Percentiles rank a stretch among this genome's conserved stretches.
phyloP scores from a whole-genome alignment of 1,140 invertebrate genomes.

The Luehdorfia chinensis region DNA sequence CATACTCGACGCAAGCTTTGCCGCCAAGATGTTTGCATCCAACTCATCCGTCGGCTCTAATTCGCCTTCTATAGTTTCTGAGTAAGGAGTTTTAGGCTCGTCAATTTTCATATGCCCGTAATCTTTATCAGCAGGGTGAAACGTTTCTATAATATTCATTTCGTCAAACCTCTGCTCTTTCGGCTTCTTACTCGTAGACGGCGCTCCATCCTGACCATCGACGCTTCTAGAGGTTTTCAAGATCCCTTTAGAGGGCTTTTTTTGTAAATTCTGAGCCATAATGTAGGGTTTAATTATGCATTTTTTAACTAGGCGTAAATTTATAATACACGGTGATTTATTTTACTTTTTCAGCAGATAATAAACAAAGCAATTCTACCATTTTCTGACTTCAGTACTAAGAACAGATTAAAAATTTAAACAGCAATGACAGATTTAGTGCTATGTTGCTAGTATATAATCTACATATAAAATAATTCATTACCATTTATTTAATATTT shows the following conservation, averaged over 20 bases:
- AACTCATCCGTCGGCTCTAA: conserved; percentile 84
- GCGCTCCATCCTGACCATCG: conserved; percentile 60
- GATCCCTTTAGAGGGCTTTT: conserved; percentile 93
- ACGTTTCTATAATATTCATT: conserved; percentile 98
- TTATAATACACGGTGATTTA: conserved; percentile 25
- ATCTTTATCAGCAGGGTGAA: conserved; percentile 98
- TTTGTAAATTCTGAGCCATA: conserved; percentile 77
- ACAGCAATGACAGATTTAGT: too few relatives aligned
- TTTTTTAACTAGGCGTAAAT: conserved; percentile 29
- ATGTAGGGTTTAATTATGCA: conserved; percentile 34
- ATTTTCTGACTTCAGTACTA: conserved; percentile 26
- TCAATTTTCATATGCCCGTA: conserved; percentile 99
- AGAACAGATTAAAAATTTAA: conserved; percentile 7
- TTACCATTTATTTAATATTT: too few relatives aligned
- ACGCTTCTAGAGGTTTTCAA: conserved; percentile 93
- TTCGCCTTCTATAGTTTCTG: conserved; percentile 83
- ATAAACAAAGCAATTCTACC: conserved; percentile 30
- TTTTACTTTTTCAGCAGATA: conserved; percentile 36
- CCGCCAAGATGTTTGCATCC: conserved; percentile 87
- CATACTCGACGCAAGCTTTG: conserved; percentile 80
- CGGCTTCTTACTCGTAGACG: conserved; percentile 77
- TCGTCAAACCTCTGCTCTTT: conserved; percentile 98
- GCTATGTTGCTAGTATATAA: neutral
- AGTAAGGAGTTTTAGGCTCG: conserved; percentile 97
- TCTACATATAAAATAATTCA: too few relatives aligned